phyloP scores from a whole-genome alignment of 2,113 vertebrate species.

The Channa maculata region DNA sequence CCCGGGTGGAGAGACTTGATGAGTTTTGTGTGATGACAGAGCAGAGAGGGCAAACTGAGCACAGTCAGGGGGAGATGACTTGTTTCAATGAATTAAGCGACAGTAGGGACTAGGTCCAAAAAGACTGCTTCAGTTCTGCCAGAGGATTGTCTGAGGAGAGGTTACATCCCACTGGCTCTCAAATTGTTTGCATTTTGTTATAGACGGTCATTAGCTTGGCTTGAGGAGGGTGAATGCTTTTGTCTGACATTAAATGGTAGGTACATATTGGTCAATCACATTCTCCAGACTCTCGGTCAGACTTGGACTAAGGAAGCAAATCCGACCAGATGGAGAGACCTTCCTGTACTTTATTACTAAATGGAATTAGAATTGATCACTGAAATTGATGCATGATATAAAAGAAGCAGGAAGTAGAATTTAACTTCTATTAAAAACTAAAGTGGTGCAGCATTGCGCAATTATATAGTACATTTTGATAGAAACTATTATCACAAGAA shows the following conservation, averaged over 20 bases:
- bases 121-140: constrained; percentile 6
- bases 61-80: background rate
- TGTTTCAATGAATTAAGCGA: constrained; percentile 30
- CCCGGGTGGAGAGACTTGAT: constrained; percentile 15
- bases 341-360: background rate
- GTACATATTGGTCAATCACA: background rate
- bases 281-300: background rate
- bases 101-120: constrained; percentile 25
- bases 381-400: rapidly evolving
- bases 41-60: background rate
- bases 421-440: background rate
- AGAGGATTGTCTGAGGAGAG: constrained; percentile 31
- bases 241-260: constrained; percentile 9
- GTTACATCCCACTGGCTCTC: constrained; percentile 30
- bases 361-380: background rate
- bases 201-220: constrained; percentile 19
- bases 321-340: background rate
- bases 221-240: constrained; percentile 14
- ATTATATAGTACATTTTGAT: background rate
- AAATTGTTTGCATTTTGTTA: constrained; percentile 48
- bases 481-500: background rate
- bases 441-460: background rate
- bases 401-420: background rate
- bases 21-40: constrained; percentile 47
- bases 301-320: background rate